Percentiles rank a stretch among this genome's conserved stretches.
phyloP scores from a whole-genome alignment of 2,113 vertebrate species.

The Anas platyrhynchos region DNA sequence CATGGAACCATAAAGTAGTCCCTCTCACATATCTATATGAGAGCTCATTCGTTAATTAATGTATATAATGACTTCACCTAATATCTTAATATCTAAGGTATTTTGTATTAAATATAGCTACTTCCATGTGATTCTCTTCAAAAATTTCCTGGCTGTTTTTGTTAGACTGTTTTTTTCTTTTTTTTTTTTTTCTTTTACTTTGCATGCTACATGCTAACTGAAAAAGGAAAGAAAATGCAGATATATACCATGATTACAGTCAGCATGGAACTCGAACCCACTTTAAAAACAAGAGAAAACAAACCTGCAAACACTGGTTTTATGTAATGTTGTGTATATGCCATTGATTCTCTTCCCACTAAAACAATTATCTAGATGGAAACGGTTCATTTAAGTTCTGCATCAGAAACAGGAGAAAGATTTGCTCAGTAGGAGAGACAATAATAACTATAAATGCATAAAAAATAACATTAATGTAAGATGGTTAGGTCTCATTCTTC shows the following conservation, averaged over 20 bases:
- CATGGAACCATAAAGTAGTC: accelerated
- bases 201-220: not conserved
- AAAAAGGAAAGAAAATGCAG: not conserved
- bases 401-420: not conserved
- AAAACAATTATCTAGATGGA: not conserved
- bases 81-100: not conserved
- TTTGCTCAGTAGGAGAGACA: not conserved
- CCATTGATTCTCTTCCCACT: not conserved
- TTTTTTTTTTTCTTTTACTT: too few relatives aligned
- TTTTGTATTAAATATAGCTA: not conserved
- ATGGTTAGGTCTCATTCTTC: not conserved
- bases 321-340: not conserved
- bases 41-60: not conserved
- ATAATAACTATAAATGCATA: not conserved
- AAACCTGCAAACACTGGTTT: not conserved
- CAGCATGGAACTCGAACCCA: not conserved
- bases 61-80: not conserved
- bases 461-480: not conserved
- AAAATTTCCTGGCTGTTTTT: not conserved
- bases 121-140: not conserved
- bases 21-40: not conserved
- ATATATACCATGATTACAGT: not conserved
- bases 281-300: not conserved
- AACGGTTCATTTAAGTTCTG: not conserved
- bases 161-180: not conserved